A percentile compares a stretch with the other conserved stretches of the same genome.
These are phyloP conservation scores for Parascotia fuliginaria DNA, from an alignment of 2,888 invertebrate species.

Conservation along the genomic window DNA sequence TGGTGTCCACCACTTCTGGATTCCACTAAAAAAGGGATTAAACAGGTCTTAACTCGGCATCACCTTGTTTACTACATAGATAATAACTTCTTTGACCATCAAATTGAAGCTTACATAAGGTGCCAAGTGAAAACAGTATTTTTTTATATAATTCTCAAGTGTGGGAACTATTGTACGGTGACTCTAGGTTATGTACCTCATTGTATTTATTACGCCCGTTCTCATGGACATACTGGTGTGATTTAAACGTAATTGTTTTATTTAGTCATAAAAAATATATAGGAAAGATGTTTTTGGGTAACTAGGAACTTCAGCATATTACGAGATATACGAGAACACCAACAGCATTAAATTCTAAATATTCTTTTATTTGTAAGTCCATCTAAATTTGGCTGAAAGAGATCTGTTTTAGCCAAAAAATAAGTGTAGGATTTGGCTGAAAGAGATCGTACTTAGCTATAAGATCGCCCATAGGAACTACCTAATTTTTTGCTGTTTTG, in stretches of 20 bases:
- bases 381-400: too few species aligned
- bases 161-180: conserved; percentile 65
- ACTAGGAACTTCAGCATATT: too few species aligned
- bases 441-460: too few species aligned
- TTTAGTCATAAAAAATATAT: conserved; percentile 23
- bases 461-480: too few species aligned
- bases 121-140: conserved; percentile 65
- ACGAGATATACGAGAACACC: too few species aligned
- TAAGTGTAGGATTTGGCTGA: too few species aligned
- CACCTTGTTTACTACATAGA: not conserved
- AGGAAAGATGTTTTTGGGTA: conserved; percentile 5
- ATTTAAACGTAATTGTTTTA: conserved; percentile 34
- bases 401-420: too few species aligned
- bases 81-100: conserved; percentile 28
- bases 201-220: conserved; percentile 56
- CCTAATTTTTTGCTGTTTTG: too few species aligned
- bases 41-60: not conserved
- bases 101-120: conserved; percentile 62
- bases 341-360: too few species aligned
- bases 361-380: too few species aligned
- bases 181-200: conserved; percentile 72
- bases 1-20: too few species aligned
- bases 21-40: too few species aligned
- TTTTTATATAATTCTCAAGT: conserved; percentile 69
- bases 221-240: conserved; percentile 62